Percentiles rank a stretch among this genome's conserved stretches.
Conservation (phyloP, 2,888 invertebrate species). For the Lagria hirta region DNA sequence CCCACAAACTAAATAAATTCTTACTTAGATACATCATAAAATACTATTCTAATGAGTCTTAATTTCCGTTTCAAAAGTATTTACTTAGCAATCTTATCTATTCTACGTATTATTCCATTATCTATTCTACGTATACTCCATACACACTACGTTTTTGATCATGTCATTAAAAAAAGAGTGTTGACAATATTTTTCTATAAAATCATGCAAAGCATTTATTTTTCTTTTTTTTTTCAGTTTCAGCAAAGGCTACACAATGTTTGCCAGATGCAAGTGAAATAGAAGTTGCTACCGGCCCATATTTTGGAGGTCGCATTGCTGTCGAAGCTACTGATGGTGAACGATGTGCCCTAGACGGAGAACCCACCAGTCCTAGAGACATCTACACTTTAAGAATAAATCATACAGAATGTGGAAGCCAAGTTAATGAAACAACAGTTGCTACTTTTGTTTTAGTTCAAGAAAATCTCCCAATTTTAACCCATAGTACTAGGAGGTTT, state of each 20-base stretch:
- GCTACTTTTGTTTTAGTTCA: constrained; percentile 82
- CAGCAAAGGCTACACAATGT: constrained; percentile 78
- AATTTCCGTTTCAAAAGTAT: not conserved
- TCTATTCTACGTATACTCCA: not conserved
- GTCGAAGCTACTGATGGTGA: constrained; percentile 72
- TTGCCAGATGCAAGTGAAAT: constrained; percentile 79
- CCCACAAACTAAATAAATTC: too few relatives aligned
- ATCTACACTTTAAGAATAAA: constrained; percentile 74
- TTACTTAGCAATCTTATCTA: not conserved
- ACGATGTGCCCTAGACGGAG: constrained; percentile 73
- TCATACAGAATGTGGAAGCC: constrained; percentile 66
- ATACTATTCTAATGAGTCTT: too few relatives aligned
- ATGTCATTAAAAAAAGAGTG: too few relatives aligned
- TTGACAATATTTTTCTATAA: too few relatives aligned
- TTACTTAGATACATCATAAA: too few relatives aligned
- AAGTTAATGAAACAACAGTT: constrained; percentile 74
- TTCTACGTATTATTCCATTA: not conserved
- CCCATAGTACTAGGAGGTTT: constrained; percentile 70
- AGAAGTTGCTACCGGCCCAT: constrained; percentile 79
- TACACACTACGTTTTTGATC: too few relatives aligned
- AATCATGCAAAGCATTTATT: too few relatives aligned
- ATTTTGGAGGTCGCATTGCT: constrained; percentile 76
- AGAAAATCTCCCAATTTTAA: constrained; percentile 79
- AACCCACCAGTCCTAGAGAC: constrained; percentile 70
- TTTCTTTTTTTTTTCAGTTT: constrained; percentile 71